phyloP scores from a whole-genome alignment of 2,113 vertebrate genomes.

The Microtus montanus region DNA sequence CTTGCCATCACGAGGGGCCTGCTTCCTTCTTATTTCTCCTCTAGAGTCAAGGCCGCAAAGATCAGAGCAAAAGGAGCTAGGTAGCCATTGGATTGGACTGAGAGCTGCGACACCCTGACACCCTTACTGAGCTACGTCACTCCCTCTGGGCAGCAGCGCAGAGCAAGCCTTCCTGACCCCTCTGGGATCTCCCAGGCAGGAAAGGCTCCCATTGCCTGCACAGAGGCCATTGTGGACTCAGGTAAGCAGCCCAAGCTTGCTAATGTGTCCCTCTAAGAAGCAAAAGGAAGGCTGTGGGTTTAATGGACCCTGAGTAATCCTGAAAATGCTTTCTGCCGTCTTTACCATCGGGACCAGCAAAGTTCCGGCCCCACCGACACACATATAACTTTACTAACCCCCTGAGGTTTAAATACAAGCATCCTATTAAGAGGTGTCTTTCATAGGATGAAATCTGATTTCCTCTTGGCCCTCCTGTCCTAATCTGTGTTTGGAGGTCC shows the following conservation, averaged over 20 bases:
- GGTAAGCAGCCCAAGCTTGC: background rate
- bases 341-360: slow-evolving; percentile 37
- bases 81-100: background rate
- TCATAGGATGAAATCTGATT: slow-evolving; percentile 70
- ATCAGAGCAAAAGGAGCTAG: background rate
- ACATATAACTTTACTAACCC: slow-evolving; percentile 36
- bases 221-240: background rate
- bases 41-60: background rate
- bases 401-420: slow-evolving; percentile 65
- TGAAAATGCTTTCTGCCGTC: slow-evolving; percentile 37
- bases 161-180: background rate
- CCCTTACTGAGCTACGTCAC: rapidly evolving
- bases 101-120: background rate
- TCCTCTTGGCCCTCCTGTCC: slow-evolving; percentile 72
- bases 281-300: slow-evolving; percentile 3
- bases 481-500: slow-evolving; percentile 67
- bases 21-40: background rate
- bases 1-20: background rate
- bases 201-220: background rate
- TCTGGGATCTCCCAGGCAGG: background rate
- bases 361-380: background rate
- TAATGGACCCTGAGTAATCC: slow-evolving; percentile 28
- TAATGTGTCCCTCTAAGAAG: background rate
- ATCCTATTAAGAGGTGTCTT: slow-evolving; percentile 73
- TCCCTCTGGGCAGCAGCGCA: no score